A percentile compares a stretch with the other conserved stretches of the same genome.
Evolutionary conservation across 2,113 vertebrate species (phyloP).

Genomic region (Oxyruncus cristatus): DNA sequence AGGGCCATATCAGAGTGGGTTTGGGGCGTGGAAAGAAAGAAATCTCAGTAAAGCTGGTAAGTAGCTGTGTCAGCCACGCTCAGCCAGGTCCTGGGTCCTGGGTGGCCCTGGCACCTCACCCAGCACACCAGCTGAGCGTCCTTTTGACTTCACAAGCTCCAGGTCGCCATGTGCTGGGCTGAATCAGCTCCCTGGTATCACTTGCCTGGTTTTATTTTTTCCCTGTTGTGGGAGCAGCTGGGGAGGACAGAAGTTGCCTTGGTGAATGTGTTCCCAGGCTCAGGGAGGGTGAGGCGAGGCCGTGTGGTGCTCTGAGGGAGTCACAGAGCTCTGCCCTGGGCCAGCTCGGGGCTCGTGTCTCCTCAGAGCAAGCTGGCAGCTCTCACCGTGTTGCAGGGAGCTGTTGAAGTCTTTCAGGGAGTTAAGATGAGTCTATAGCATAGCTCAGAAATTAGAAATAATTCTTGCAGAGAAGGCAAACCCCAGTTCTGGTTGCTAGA

Average conservation of each 20-base stretch:
- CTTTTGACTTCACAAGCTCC: background rate
- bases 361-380: background rate
- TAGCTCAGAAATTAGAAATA: background rate
- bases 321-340: background rate
- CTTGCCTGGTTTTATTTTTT: background rate
- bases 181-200: background rate
- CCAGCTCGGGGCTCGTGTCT: background rate
- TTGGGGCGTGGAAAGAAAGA: background rate
- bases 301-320: background rate
- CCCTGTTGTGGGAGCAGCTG: background rate
- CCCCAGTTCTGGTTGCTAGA: background rate
- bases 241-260: background rate
- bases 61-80: background rate
- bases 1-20: background rate
- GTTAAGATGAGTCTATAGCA: background rate
- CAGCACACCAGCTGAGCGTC: background rate
- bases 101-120: background rate
- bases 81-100: fast-evolving
- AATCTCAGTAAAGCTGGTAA: background rate
- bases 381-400: background rate
- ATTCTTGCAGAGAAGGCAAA: background rate
- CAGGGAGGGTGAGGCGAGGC: fast-evolving
- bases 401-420: background rate
- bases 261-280: background rate
- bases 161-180: background rate